Evolutionary conservation across 2,797 vertebrate genomes (phyloP).

Genomic region (Erithacus rubecula): DNA sequence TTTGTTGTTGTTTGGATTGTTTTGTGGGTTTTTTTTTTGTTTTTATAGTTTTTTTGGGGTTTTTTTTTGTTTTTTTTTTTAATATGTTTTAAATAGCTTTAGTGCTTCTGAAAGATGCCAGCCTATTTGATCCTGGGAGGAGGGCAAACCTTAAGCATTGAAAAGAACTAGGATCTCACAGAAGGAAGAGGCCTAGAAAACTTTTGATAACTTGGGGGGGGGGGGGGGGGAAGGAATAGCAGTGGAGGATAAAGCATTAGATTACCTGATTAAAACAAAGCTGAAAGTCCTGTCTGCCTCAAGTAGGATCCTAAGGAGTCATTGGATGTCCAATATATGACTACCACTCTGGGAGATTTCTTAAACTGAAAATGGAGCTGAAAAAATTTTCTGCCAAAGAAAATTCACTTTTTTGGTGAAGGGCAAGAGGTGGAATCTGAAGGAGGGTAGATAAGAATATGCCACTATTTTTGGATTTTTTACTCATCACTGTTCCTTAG

Average conservation of each 20-base stretch:
- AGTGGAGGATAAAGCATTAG: neutral
- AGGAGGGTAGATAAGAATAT: neutral
- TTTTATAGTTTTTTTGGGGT: too few species aligned
- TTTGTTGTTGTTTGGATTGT: too few species aligned
- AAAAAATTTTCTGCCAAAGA: neutral
- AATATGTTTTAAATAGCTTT: neutral
- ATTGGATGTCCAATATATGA: neutral
- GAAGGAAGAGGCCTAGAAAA: neutral
- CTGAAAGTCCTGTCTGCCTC: neutral
- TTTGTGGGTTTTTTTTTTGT: too few species aligned
- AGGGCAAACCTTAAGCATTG: neutral
- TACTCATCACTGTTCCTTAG: neutral
- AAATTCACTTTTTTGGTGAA: neutral
- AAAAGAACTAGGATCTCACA: neutral
- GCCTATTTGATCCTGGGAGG: neutral
- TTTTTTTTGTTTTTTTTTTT: neutral
- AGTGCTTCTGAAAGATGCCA: neutral
- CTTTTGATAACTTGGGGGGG: neutral
- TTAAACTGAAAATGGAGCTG: neutral
- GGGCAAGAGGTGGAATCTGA: neutral
- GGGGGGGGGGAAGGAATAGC: neutral
- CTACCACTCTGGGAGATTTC: neutral
- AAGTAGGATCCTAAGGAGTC: neutral
- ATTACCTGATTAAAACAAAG: neutral
- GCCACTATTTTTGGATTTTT: neutral